Evolutionary conservation across 2,113 vertebrate genomes (phyloP).

Genomic region (Hippolais icterina): DNA sequence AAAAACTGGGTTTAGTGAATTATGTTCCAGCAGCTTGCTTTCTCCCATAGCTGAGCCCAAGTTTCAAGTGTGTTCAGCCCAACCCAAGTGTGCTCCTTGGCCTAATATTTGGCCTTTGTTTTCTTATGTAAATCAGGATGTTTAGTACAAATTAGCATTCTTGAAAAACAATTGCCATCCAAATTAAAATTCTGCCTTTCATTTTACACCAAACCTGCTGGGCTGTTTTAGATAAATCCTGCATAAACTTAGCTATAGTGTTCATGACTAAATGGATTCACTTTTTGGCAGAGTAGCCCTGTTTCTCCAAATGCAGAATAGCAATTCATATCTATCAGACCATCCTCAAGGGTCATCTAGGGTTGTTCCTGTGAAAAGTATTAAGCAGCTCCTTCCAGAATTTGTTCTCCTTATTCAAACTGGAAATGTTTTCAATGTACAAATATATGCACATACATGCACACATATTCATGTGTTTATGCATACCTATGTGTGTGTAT

Average conservation of each 20-base stretch:
- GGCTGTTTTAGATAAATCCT: slow-evolving; percentile 35
- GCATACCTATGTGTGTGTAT: too few species aligned
- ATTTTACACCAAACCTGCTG: slow-evolving; percentile 41
- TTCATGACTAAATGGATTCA: neutral
- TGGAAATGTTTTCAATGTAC: neutral
- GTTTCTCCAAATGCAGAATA: neutral
- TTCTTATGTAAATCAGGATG: neutral
- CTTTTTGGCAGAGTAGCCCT: slow-evolving; percentile 11
- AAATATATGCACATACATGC: neutral
- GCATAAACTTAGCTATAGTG: neutral
- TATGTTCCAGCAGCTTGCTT: neutral
- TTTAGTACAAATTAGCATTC: neutral
- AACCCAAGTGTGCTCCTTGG: neutral
- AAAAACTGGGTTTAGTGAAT: neutral
- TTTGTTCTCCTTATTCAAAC: neutral
- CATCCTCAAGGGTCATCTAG: neutral
- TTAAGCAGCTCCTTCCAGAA: neutral
- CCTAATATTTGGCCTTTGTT: slow-evolving; percentile 14
- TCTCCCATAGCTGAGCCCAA: neutral
- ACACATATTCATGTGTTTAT: neutral
- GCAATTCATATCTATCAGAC: neutral
- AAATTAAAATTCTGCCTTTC: slow-evolving; percentile 10
- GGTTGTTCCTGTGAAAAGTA: neutral
- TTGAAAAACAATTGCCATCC: slow-evolving; percentile 19
- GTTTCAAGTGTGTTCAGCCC: neutral